Base-by-base conservation (phyloP, 2,113 vertebrate genomes). In the Macheiramphus alcinus region DNA sequence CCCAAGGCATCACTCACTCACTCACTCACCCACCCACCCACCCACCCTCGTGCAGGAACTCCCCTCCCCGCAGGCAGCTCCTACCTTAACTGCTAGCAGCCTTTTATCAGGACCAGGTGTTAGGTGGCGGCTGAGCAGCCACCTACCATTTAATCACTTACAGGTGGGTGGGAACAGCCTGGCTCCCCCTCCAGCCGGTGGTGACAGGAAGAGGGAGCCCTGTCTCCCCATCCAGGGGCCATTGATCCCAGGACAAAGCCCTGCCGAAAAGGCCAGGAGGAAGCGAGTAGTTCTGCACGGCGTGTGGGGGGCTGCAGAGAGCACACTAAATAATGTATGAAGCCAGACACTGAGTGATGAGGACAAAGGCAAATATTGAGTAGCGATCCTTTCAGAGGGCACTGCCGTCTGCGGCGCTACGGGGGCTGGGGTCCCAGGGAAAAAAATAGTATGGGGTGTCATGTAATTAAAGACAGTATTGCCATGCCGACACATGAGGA, bases 261-360 rank as follows among this genome's bases (percentile, higher is more conserved):
- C 45, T 32, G 21, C 62, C 8, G 3, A 40, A 91, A 89, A 79
- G 84, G 87, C 78, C 66, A 75, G 31, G 84, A 59, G 73, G 70
- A 74, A 92, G 73, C 5, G 0, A 6, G 34, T 75, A 67, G 73
- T 12, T 65, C 52, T 81, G 25, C 0, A 0, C 29, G 72, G 62
- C 1, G 4, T 48, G 42, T 26, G 56, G 87, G 66, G 70, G 29
- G 70, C 70, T 90, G 81, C 43, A 94, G 50, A 81, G 43, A 87
- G 48, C 50, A 52, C 0, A 0, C 73, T 97, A 96, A 97, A 97
- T 96, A 96, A 96, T 96, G 78, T 78, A 95, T 94, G 84, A 79
- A 94, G 78, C 34, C 93, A 93, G 94, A 90, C 96, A 94, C 66
- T 95, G 96, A 97, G 81, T 42, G 87, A 96, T 94, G 94, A 93